Base-by-base conservation (phyloP, 92 coral and sea anemone genomes). In the Micromussa lordhowensis region DNA sequence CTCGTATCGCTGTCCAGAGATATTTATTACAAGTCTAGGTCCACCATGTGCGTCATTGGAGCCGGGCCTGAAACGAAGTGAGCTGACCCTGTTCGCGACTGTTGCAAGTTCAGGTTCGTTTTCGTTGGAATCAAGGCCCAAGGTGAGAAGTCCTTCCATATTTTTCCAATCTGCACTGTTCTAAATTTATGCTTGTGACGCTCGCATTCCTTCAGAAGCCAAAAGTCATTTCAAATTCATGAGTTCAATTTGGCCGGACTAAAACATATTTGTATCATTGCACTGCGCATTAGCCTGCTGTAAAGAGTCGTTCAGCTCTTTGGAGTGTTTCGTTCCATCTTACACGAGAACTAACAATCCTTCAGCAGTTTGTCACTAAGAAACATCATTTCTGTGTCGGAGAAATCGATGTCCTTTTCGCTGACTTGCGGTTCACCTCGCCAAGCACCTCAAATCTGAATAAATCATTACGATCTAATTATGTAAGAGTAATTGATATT, bases 1-100 rank as follows among this genome's bases (percentile, higher is more conserved):
- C 82, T 98, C 99, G 80, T 94, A 98, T n/a, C 98, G 95, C 49
- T 90, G 92, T 2, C 99, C 99, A 32, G 99, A 98, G 17, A 98
- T 88, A 35, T 98, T 98, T 78, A 98, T 96, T 18, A 91, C 86
- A 11, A 96, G 77, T 64, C 93, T 97, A 48, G 90, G 84, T 31
- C 96, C 98, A 12, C 85, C 68, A 54, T 29, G 51, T 86, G 31
- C 36, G 61, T 63, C 89, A 77, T 85, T 85, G 29, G 75, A 76
- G 64, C 44, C 77, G 77, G 30, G 26, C 19, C 38, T 64, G 59
- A 31, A 2, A 66, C 32, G 40, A 28, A 58, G 51, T 21, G 40
- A n/a, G 13, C 26, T 44, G 24, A 22, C 44, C 26, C 58, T 75
- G 57, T 84, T 68, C 74, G 21, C 57, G 28, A 55, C 73, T 72